These are phyloP conservation scores for Vannuccia rotundouncinata DNA, from an alignment of 2,888 invertebrate species.

Conservation along the genomic window DNA sequence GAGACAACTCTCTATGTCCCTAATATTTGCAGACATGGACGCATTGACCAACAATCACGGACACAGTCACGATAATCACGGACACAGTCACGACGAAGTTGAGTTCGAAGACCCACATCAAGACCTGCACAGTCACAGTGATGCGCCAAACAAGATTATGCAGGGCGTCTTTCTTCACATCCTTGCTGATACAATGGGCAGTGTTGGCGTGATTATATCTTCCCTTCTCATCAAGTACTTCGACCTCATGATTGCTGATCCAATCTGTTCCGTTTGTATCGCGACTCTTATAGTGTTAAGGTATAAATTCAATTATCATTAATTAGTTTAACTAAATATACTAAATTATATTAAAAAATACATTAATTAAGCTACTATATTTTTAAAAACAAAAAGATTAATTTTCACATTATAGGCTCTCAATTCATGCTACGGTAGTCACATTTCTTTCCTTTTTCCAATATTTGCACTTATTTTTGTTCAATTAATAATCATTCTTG, in stretches of 20 bases:
- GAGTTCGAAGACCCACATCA: slow-evolving; percentile 2
- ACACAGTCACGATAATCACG: slow-evolving; percentile 34
- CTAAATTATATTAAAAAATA: no score
- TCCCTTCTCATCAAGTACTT: slow-evolving; percentile 85
- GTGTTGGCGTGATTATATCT: slow-evolving; percentile 91
- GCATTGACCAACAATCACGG: slow-evolving; percentile 35
- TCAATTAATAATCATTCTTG: no score
- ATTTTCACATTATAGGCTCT: no score
- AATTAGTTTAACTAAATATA: no score
- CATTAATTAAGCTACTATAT: no score
- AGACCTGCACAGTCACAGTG: neutral
- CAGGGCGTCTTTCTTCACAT: slow-evolving; percentile 88
- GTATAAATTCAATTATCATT: no score
- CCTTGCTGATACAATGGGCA: slow-evolving; percentile 87
- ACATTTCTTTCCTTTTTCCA: no score
- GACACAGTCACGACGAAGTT: neutral
- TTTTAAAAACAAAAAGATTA: no score
- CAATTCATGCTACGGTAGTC: no score
- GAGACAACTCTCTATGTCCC: no score
- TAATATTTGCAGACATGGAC: slow-evolving; percentile 4
- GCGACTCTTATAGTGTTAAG: slow-evolving; percentile 79
- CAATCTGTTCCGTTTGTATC: slow-evolving; percentile 94
- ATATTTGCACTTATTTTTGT: no score
- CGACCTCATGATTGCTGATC: slow-evolving; percentile 97
- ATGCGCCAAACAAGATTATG: slow-evolving; percentile 30